Evolutionary conservation across 2,888 invertebrate genomes (phyloP), one percentile per base, ranked within the genome.

Genomic region (Laspeyria flexula): DNA sequence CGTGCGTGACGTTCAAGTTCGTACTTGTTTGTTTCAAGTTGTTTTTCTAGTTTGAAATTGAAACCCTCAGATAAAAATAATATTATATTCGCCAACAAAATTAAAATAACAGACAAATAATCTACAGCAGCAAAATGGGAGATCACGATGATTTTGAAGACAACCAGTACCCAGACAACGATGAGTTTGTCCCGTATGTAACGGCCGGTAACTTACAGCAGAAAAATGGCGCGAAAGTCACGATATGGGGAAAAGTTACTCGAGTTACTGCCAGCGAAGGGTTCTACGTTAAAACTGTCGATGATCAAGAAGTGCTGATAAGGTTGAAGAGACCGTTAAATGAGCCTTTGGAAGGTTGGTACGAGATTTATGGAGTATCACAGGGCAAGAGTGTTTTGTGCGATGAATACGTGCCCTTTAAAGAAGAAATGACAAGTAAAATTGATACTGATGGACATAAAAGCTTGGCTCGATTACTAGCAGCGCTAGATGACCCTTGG

Each of bases 81-180:
- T 18, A 18, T 18, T 5, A 18, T 5, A 18, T 2, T 3, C 2
- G 18, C 5, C 18, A n/a, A 18, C 18, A 18, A 5, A 3, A 3
- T 3, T 18, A 18, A 18, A 3, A 18, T 18, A 2, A 18, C 18
- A 18, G 18, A n/a, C n/a, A n/a, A n/a, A n/a, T n/a, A n/a, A n/a
- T n/a, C n/a, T n/a, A n/a, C n/a, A n/a, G n/a, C n/a, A n/a, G n/a
- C n/a, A 62, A 6, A 43, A 92, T 91, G 91, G 91, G 79, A 5
- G 91, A 92, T 45, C 82, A 85, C 30, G 92, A 91, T 30, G 90
- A 91, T 55, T 85, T 85, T 43, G 93, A 92, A 77, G 92, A 92
- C 52, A 87, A 78, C 59, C 89, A 92, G 61, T 92, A 79, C 55
- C 92, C 92, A 0, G 91, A 93, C 58, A 90, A 90, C 67, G 90